Evolutionary conservation across 2,888 invertebrate genomes (phyloP).

Genomic region (Chymomyza fuscimana): DNA sequence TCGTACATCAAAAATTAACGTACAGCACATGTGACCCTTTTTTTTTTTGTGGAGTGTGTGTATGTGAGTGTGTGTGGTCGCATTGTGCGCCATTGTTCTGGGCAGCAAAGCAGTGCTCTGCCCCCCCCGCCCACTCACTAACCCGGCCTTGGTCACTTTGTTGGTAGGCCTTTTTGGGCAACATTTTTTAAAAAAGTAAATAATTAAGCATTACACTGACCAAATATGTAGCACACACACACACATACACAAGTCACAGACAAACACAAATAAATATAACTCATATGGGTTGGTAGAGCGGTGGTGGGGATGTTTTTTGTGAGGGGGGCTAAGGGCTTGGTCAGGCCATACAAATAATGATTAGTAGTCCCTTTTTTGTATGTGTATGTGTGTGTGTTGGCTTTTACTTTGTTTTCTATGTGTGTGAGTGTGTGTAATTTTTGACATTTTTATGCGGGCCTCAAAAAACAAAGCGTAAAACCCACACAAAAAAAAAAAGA

Average conservation of each 20-base stretch:
- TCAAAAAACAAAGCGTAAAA: constrained; percentile 52
- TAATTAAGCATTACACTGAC: constrained; percentile 75
- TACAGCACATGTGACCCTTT: constrained; percentile 62
- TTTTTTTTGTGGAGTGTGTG: constrained; percentile 37
- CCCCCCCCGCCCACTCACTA: background rate
- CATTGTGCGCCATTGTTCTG: constrained; percentile 35
- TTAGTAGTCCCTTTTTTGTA: constrained; percentile 59
- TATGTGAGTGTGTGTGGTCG: constrained; percentile 12
- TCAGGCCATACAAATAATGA: constrained; percentile 68
- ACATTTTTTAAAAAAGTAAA: constrained; percentile 55
- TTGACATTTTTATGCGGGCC: constrained; percentile 74
- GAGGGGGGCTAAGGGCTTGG: constrained; percentile 19
- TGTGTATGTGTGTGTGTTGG: constrained; percentile 23
- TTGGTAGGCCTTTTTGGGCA: constrained; percentile 54
- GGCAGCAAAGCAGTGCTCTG: background rate
- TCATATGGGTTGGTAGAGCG: constrained; percentile 39
- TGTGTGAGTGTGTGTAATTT: constrained; percentile 58
- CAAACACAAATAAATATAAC: constrained; percentile 69
- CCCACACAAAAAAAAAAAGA: constrained; percentile 10
- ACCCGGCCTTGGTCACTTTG: constrained; percentile 56
- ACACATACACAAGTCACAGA: constrained; percentile 43
- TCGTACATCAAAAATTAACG: constrained; percentile 77
- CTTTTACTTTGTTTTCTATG: constrained; percentile 28
- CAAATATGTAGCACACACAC: constrained; percentile 47
- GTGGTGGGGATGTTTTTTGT: background rate